Conservation (phyloP, 2,797 vertebrate genomes). For the Gymnoscopelus microlampas region DNA sequence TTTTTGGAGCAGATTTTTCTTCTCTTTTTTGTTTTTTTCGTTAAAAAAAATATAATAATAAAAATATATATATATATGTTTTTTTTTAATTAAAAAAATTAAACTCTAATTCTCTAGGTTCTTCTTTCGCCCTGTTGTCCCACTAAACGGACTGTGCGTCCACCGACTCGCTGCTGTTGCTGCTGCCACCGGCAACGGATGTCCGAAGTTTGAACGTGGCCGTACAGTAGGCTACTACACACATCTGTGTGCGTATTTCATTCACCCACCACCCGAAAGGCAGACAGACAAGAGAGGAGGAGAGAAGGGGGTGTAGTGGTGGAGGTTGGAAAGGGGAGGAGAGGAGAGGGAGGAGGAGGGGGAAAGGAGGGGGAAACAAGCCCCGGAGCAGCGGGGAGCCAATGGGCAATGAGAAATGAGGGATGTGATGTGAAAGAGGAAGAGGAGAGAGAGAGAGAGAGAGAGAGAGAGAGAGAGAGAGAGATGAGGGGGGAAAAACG, state of each 20-base stretch:
- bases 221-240: constrained; percentile 47
- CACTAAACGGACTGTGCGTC: constrained; percentile 31
- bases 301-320: constrained; percentile 22
- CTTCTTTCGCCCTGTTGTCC: constrained; percentile 43
- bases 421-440: constrained; percentile 7
- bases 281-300: constrained; percentile 51
- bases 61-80: too few relatives aligned
- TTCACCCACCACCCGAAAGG: constrained; percentile 67
- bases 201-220: constrained; percentile 71
- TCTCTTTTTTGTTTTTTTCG: background rate
- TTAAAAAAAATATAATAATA: too few relatives aligned
- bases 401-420: constrained; percentile 56
- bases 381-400: constrained; percentile 63
- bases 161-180: background rate
- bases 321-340: constrained; percentile 18
- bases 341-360: constrained; percentile 52
- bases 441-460: constrained; percentile 16
- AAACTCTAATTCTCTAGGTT: background rate
- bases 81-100: too few relatives aligned
- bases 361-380: constrained; percentile 66
- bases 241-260: constrained; percentile 80
- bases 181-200: constrained; percentile 55
- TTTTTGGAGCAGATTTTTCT: constrained; percentile 15
- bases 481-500: constrained; percentile 11
- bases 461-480: background rate